Conservation (phyloP, 2,797 vertebrate species). For the Hirundo rustica region DNA sequence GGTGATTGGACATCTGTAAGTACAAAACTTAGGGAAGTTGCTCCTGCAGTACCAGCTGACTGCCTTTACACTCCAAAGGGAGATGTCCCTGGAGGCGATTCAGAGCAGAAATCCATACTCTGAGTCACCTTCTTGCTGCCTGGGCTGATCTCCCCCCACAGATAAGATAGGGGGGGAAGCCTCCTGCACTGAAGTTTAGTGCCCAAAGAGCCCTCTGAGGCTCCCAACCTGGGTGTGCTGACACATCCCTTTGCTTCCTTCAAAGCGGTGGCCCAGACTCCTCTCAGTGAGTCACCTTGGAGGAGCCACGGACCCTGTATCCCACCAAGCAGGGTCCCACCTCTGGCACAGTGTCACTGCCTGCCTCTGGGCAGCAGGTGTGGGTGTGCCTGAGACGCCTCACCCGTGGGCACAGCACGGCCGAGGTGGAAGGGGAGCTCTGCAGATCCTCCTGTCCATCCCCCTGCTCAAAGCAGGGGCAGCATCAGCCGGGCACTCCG, state of each 20-base stretch:
- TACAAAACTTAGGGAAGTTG: neutral
- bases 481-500: neutral
- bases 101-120: neutral
- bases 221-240: neutral
- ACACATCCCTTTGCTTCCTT: neutral
- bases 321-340: neutral
- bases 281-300: neutral
- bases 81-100: neutral
- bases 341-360: neutral
- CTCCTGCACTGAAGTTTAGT: neutral
- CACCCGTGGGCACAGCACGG: neutral
- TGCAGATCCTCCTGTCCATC: neutral
- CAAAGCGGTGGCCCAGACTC: neutral
- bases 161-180: neutral
- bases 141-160: neutral
- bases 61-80: neutral
- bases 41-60: neutral
- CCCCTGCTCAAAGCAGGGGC: neutral
- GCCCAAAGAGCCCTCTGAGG: neutral
- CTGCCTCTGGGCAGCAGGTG: neutral
- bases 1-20: neutral
- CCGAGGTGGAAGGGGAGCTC: neutral
- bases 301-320: neutral
- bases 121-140: neutral
- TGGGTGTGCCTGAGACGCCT: neutral